These are phyloP conservation scores for Alcedo quadribrachys DNA, from an alignment of 2,797 vertebrate genomes.

Conservation along the genomic window DNA sequence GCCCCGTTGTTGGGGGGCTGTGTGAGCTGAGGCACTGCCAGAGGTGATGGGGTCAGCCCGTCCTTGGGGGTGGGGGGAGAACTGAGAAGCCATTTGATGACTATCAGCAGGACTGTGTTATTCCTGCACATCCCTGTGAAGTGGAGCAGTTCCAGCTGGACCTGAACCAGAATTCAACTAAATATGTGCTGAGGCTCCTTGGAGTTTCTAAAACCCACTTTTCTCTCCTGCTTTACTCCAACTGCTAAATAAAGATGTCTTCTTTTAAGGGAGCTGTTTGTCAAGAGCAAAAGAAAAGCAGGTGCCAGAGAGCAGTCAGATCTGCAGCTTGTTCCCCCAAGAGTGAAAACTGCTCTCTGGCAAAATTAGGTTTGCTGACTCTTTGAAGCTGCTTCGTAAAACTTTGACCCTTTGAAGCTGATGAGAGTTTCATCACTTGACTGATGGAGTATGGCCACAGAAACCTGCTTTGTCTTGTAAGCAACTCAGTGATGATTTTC, in stretches of 20 bases:
- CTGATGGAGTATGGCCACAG: neutral
- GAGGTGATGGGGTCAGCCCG: neutral
- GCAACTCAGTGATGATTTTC: neutral
- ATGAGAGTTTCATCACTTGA: neutral
- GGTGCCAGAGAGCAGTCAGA: too few relatives aligned
- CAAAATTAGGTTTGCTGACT: too few relatives aligned
- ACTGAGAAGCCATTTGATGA: conserved; percentile 13
- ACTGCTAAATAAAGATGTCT: too few relatives aligned
- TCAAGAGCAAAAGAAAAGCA: too few relatives aligned
- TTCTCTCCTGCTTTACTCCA: too few relatives aligned
- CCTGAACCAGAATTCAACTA: conserved; percentile 16
- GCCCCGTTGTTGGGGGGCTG: neutral
- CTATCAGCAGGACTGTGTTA: conserved; percentile 29
- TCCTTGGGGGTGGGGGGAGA: neutral
- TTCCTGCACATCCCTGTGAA: conserved; percentile 21
- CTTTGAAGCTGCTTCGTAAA: neutral
- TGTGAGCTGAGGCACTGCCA: neutral
- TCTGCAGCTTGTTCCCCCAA: too few relatives aligned
- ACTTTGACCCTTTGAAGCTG: neutral
- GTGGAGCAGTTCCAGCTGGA: conserved; percentile 43
- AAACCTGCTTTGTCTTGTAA: neutral
- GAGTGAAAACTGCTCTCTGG: too few relatives aligned
- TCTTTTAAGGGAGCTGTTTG: too few relatives aligned
- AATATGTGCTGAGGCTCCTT: neutral
- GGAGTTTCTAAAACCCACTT: too few relatives aligned